Percentiles rank a stretch among this genome's conserved stretches.
Evolutionary conservation across 2,797 vertebrate genomes (phyloP).

Genomic region (Centroberyx gerrardi): DNA sequence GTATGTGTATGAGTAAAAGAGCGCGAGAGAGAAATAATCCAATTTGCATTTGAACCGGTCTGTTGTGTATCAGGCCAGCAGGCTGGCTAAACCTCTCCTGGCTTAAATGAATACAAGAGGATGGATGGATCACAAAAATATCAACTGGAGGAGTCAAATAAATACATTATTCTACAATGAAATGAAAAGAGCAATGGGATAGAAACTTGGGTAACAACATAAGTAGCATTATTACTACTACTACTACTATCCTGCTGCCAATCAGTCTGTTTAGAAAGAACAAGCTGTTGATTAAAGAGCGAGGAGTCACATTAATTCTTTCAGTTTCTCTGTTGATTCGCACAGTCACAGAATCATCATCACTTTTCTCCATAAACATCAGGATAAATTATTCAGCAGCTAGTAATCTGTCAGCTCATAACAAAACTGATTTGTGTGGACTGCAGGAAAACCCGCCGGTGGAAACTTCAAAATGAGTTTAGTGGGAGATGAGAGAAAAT

Average conservation of each 20-base stretch:
- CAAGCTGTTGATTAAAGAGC: slow-evolving; percentile 39
- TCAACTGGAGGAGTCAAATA: not conserved
- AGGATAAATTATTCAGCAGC: slow-evolving; percentile 33
- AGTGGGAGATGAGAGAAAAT: slow-evolving; percentile 8
- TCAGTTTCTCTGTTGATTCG: slow-evolving; percentile 5
- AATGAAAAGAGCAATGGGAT: not conserved
- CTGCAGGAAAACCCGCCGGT: slow-evolving; percentile 12
- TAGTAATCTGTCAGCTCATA: not conserved
- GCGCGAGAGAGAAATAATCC: slow-evolving; percentile 43
- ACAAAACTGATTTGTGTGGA: no score
- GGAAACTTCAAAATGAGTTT: slow-evolving; percentile 35
- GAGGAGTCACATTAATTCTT: slow-evolving; percentile 5
- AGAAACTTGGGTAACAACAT: not conserved
- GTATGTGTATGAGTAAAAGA: not conserved
- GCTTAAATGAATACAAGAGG: not conserved
- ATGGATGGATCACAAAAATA: slow-evolving; percentile 3
- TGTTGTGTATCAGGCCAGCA: not conserved
- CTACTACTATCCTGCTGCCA: not conserved
- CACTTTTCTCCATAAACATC: slow-evolving; percentile 22
- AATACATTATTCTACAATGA: not conserved
- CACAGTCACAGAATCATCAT: slow-evolving; percentile 12
- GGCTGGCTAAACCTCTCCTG: no score
- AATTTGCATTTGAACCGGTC: slow-evolving; percentile 35
- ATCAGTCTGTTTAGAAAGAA: slow-evolving; percentile 18
- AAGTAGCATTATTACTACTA: no score